Evolutionary conservation across 2,113 vertebrate species (phyloP), one percentile per base, ranked within the genome.

Genomic region (Rhabdomys dilectus): DNA sequence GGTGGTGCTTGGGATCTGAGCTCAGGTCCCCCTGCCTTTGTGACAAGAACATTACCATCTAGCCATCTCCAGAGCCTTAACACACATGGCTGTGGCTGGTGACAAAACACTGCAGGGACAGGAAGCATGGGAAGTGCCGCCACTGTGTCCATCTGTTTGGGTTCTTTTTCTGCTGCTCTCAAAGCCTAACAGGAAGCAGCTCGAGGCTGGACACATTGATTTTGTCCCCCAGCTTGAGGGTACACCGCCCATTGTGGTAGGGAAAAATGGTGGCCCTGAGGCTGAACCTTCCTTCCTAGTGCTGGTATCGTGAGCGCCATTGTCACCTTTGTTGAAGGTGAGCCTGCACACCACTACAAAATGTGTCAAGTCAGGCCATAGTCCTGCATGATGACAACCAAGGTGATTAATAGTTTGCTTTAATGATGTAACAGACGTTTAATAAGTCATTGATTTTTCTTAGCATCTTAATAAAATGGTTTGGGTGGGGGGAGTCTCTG

Each of bases 351-450:
- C 80, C 91, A 15, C 0, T 3, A 64, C 62, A 51, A 42, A 93
- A 95, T 72, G 31, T n/a, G 60, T 80, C 89, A 7, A 31, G 73
- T 82, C 36, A 91, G 60, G 82, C 22, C 5, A 16, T 53, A 76
- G 73, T 22, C 80, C 53, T 56, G 21, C 70, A 90, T 77, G 94
- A 89, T 68, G 92, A 77, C 62, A 84, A 81, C 96, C 95, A 96
- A 95, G 58, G 58, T 97, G 97, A 98, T 97, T 96, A 94, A 98
- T 97, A 78, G 80, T 97, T 97, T 96, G 91, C 84, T 82, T 91
- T 98, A 98, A 98, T 97, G 95, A 98, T 96, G 91, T 77, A 96
- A 89, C 90, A 95, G 93, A 96, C 92, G 97, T 97, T 95, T 97
- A 97, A 93, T 94, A 98, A 98, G 88, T 87, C 96, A 90, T 75